These are phyloP conservation scores for Mastomys natalensis DNA, from an alignment of 2,113 vertebrate species.

Conservation along the genomic window DNA sequence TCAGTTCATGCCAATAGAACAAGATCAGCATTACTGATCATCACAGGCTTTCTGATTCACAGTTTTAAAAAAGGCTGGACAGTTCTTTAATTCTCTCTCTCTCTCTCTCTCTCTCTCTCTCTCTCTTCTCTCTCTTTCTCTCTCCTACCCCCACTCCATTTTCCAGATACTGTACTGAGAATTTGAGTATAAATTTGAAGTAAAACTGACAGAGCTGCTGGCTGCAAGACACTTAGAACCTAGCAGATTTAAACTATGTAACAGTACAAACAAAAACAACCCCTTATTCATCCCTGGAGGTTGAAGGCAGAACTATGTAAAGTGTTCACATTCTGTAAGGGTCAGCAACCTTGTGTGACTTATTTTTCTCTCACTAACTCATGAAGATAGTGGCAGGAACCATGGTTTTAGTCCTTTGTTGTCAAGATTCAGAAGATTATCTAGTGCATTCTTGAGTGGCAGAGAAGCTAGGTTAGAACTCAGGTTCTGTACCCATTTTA, in stretches of 20 bases:
- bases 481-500: background rate
- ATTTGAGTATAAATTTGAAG: background rate
- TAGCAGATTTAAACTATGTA: background rate
- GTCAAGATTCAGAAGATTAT: slow-evolving; percentile 35
- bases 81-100: background rate
- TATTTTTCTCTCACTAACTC: background rate
- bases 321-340: background rate
- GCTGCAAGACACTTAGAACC: background rate
- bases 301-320: background rate
- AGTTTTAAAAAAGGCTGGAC: background rate
- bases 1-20: slow-evolving; percentile 22
- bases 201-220: background rate
- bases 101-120: background rate
- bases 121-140: too few species aligned
- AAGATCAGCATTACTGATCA: slow-evolving; percentile 18
- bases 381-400: background rate
- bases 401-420: background rate
- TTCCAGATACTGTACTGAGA: background rate
- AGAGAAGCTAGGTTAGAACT: background rate
- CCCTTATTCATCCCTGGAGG: background rate
- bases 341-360: background rate
- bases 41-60: background rate
- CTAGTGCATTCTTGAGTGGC: background rate
- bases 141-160: background rate
- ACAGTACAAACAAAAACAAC: background rate